Conservation (phyloP, 2,888 invertebrate genomes). For the Heliconius cydno region DNA sequence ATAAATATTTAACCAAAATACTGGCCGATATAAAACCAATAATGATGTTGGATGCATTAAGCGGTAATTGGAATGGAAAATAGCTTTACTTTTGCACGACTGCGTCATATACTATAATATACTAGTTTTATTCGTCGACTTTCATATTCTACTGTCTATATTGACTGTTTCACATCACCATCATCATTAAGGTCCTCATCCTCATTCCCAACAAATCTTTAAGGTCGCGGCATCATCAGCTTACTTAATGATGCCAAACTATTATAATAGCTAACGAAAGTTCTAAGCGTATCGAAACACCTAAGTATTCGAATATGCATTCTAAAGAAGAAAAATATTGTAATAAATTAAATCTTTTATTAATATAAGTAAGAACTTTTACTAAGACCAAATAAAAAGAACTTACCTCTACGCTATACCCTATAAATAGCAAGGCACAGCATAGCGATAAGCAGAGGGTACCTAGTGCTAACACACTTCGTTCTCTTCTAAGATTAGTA, state of each 20-base stretch:
- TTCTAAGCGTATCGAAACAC: too few species aligned
- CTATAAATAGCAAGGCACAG: too few species aligned
- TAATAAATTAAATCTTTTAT: neutral
- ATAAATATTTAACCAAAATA: slow-evolving; percentile 10
- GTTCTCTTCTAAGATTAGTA: neutral
- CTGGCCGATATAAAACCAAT: slow-evolving; percentile 25
- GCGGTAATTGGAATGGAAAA: slow-evolving; percentile 37
- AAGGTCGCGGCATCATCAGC: too few species aligned
- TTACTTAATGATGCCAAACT: too few species aligned
- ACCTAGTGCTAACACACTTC: too few species aligned
- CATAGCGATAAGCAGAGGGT: too few species aligned
- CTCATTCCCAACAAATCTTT: too few species aligned
- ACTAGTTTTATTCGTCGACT: neutral
- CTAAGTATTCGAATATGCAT: too few species aligned
- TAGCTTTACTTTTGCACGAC: slow-evolving; percentile 34
- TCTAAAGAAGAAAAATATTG: neutral
- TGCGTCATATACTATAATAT: neutral
- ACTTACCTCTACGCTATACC: too few species aligned
- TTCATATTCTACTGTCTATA: neutral
- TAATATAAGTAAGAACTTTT: slow-evolving; percentile 2
- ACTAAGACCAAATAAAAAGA: neutral
- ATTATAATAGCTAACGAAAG: too few species aligned
- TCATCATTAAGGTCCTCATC: neutral
- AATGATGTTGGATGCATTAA: slow-evolving; percentile 35
- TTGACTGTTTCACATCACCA: neutral